Conservation (phyloP, 1,140 invertebrate genomes). For the Tetramorium simillimum region DNA sequence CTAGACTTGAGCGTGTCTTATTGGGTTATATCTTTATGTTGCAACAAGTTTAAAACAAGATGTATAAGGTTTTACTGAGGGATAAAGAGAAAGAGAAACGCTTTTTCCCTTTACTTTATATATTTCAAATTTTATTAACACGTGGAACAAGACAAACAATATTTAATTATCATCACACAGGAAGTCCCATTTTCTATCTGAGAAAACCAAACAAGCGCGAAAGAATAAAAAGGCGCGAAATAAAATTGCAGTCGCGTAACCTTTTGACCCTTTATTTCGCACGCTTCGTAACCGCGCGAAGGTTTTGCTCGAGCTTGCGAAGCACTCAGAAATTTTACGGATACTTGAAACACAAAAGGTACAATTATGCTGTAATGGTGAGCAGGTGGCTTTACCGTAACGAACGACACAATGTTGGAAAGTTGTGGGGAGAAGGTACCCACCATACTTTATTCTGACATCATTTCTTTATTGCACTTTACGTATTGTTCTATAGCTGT, state of each 20-base stretch:
- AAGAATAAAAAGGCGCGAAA: constrained; percentile 15
- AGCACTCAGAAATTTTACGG: constrained; percentile 60
- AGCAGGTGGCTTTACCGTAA: constrained; percentile 50
- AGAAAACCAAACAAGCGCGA: neutral
- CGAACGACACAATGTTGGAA: constrained; percentile 41
- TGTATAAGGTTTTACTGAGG: neutral
- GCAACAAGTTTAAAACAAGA: neutral
- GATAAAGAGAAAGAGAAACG: neutral
- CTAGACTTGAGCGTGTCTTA: neutral
- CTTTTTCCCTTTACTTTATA: neutral
- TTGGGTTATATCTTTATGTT: neutral
- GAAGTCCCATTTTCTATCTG: neutral
- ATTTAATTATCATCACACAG: neutral
- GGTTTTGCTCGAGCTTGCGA: constrained; percentile 42
- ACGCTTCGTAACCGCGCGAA: constrained; percentile 31
- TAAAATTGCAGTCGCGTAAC: constrained; percentile 46
- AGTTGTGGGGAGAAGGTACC: constrained; percentile 24
- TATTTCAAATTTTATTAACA: neutral
- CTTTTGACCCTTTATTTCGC: constrained; percentile 58
- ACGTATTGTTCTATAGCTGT: constrained; percentile 25
- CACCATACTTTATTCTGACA: constrained; percentile 26
- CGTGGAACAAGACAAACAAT: neutral
- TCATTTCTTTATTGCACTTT: constrained; percentile 41
- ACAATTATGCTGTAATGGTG: constrained; percentile 57
- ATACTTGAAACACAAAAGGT: constrained; percentile 59